Percentiles rank a stretch among this genome's conserved stretches.
These are phyloP conservation scores for Euplagia quadripunctaria DNA, from an alignment of 2,888 invertebrate genomes.

Conservation along the genomic window DNA sequence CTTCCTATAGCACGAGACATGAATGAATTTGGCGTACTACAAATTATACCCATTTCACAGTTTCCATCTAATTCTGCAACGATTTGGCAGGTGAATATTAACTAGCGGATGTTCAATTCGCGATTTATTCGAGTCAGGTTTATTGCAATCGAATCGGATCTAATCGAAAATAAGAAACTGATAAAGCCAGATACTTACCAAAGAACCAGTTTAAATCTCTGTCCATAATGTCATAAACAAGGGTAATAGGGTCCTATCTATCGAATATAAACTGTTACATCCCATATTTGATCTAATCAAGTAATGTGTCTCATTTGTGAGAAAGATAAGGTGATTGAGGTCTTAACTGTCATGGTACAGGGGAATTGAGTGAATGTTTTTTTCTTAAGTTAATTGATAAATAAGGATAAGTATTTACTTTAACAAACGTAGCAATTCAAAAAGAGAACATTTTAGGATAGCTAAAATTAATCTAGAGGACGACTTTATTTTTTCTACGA, in stretches of 20 bases:
- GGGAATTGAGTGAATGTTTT: neutral
- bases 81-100: neutral
- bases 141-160: neutral
- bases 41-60: neutral
- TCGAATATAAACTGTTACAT: conserved; percentile 43
- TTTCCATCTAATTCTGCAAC: neutral
- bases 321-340: conserved; percentile 27
- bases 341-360: conserved; percentile 17
- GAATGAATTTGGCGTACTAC: neutral
- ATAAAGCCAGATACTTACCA: neutral
- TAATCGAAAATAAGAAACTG: neutral
- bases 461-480: too few relatives aligned
- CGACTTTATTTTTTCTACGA: too few relatives aligned
- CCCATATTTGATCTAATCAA: conserved; percentile 41
- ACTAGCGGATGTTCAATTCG: neutral
- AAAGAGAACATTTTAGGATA: too few relatives aligned
- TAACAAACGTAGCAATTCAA: too few relatives aligned
- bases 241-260: conserved; percentile 28
- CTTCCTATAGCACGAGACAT: neutral
- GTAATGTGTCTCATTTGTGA: conserved; percentile 44
- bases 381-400: conserved; percentile 15
- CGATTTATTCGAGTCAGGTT: neutral
- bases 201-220: neutral
- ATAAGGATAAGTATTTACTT: neutral
- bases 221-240: neutral